These are phyloP conservation scores for Drosophila nr. perissopoda DNA, from an alignment of 2,888 invertebrate genomes.

Conservation along the genomic window DNA sequence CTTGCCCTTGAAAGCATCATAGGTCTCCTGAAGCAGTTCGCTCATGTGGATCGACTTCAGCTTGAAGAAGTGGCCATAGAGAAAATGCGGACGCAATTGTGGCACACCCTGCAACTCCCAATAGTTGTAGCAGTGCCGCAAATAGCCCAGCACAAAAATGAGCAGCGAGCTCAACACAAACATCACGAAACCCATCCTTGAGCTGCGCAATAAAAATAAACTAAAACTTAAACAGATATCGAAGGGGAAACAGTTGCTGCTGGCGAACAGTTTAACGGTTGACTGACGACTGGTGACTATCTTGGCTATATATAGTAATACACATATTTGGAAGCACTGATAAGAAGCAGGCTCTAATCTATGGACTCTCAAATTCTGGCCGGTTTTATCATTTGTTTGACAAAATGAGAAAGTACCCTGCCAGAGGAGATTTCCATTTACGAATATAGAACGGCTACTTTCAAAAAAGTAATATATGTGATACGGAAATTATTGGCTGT, in stretches of 20 bases:
- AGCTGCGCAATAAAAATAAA: background rate
- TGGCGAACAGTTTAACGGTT: background rate
- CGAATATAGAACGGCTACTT: background rate
- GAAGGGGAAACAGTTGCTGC: background rate
- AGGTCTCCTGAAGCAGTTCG: slow-evolving; percentile 68
- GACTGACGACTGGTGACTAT: background rate
- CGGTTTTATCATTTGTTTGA: slow-evolving; percentile 13
- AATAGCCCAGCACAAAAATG: slow-evolving; percentile 43
- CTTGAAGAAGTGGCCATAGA: slow-evolving; percentile 64
- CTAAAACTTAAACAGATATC: background rate
- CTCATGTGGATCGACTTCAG: slow-evolving; percentile 51
- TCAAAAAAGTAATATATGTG: background rate
- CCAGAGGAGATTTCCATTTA: background rate
- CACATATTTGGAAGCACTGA: background rate
- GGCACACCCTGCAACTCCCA: slow-evolving; percentile 68
- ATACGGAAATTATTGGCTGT: background rate
- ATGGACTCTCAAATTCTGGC: rapidly evolving
- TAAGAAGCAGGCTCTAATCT: slow-evolving; percentile 11
- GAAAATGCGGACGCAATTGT: slow-evolving; percentile 60
- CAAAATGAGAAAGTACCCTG: slow-evolving; percentile 1
- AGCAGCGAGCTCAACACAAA: slow-evolving; percentile 52
- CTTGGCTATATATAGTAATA: background rate
- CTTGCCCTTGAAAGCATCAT: slow-evolving; percentile 68
- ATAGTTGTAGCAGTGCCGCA: slow-evolving; percentile 63
- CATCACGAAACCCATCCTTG: slow-evolving; percentile 56